Evolutionary conservation across 2,797 vertebrate species (phyloP).

Genomic region (Passerculus sandwichensis): DNA sequence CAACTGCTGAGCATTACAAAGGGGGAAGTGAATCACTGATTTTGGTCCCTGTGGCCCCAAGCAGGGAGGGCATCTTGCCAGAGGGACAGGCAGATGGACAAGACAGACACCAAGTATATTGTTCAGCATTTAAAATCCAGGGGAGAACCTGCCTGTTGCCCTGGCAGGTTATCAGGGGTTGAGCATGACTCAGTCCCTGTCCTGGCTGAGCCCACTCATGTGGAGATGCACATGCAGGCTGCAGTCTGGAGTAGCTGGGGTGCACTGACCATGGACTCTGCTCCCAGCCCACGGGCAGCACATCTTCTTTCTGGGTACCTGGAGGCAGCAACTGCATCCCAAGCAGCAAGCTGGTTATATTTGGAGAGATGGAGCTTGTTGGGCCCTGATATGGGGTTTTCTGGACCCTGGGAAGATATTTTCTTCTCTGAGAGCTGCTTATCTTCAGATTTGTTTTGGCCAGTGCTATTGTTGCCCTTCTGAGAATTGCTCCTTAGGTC

Average conservation of each 20-base stretch:
- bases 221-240: neutral
- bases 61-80: conserved; percentile 31
- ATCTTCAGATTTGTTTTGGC: neutral
- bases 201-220: neutral
- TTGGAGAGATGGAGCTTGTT: neutral
- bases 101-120: conserved; percentile 26
- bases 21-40: conserved; percentile 67
- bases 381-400: neutral
- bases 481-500: neutral
- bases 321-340: neutral
- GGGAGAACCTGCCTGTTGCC: conserved; percentile 2
- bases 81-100: conserved; percentile 5
- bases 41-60: conserved; percentile 45
- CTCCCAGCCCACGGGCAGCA: neutral
- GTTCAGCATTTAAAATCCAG: neutral
- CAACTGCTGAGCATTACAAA: conserved; percentile 57
- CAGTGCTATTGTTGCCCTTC: neutral
- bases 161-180: conserved; percentile 49
- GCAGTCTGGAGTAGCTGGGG: neutral
- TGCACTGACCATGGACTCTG: neutral
- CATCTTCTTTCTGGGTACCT: accelerated
- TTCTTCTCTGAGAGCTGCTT: neutral
- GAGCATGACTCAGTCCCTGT: conserved; percentile 21
- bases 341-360: neutral
- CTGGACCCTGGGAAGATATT: neutral